A percentile compares a stretch with the other conserved stretches of the same genome.
phyloP scores from a whole-genome alignment of 2,113 vertebrate species.

The Drymodes brunneopygia region DNA sequence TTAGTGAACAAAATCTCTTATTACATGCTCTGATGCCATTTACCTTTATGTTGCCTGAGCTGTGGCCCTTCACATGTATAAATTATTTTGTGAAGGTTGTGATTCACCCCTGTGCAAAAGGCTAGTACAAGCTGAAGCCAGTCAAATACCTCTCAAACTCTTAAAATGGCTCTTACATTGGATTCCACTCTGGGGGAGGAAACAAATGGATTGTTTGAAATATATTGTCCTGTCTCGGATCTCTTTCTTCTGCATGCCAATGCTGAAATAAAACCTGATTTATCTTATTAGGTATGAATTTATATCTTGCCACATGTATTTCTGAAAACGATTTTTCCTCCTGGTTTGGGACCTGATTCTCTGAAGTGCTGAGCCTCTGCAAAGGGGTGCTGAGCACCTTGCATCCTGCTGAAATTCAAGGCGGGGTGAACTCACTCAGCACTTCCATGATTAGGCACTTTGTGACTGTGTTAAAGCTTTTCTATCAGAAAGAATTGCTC shows the following conservation, averaged over 20 bases:
- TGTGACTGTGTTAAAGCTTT: slow-evolving; percentile 48
- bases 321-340: slow-evolving; percentile 31
- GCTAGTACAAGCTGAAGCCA: neutral
- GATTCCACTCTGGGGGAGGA: slow-evolving; percentile 1
- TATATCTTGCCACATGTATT: slow-evolving; percentile 23
- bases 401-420: neutral
- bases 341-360: neutral
- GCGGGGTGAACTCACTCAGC: slow-evolving; percentile 24
- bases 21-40: neutral
- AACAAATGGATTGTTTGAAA: slow-evolving; percentile 51
- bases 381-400: neutral
- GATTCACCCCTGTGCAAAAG: neutral
- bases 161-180: slow-evolving; percentile 6
- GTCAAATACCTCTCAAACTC: neutral
- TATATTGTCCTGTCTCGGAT: slow-evolving; percentile 7
- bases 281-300: slow-evolving; percentile 52
- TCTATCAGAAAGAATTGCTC: slow-evolving; percentile 43
- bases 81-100: neutral
- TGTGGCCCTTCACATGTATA: neutral
- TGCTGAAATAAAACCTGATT: slow-evolving; percentile 47
- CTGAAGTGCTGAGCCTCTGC: neutral
- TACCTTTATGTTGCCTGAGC: neutral
- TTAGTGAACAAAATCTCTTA: neutral
- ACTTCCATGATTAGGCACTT: slow-evolving; percentile 29
- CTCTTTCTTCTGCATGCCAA: slow-evolving; percentile 49